These are phyloP conservation scores for Tenualosa ilisha DNA, from an alignment of 2,797 vertebrate genomes.

Conservation along the genomic window DNA sequence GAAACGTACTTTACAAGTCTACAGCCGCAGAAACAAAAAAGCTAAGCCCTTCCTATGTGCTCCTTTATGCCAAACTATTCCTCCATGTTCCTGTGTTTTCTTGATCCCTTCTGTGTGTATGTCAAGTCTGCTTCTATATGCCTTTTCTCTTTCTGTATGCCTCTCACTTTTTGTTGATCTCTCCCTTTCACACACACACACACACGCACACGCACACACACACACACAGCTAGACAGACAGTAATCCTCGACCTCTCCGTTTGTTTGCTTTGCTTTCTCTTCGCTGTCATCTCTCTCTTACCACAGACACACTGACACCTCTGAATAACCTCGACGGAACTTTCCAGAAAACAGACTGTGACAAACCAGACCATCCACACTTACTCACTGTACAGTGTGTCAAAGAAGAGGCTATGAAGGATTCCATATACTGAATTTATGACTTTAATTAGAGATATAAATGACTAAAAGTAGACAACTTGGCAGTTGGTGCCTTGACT, in stretches of 20 bases:
- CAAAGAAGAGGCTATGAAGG: background rate
- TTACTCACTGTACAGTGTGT: background rate
- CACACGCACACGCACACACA: background rate
- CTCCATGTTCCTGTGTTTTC: too few relatives aligned
- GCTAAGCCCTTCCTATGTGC: background rate
- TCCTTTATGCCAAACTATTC: background rate
- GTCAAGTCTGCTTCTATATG: background rate
- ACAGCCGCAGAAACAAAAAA: background rate
- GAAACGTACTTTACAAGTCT: background rate
- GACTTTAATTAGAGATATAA: background rate
- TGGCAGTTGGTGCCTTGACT: background rate
- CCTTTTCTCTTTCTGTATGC: background rate
- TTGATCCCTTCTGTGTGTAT: background rate
- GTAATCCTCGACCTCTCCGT: background rate
- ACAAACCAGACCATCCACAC: background rate
- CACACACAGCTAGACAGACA: background rate
- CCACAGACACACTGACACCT: background rate
- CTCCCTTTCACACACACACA: constrained; percentile 2
- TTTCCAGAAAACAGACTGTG: background rate
- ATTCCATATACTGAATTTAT: background rate
- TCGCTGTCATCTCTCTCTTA: background rate
- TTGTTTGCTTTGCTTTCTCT: background rate
- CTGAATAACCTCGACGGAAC: background rate
- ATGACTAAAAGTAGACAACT: background rate
- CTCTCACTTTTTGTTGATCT: background rate